Conservation (phyloP, 2,797 vertebrate genomes). For the Crenuchus spilurus region DNA sequence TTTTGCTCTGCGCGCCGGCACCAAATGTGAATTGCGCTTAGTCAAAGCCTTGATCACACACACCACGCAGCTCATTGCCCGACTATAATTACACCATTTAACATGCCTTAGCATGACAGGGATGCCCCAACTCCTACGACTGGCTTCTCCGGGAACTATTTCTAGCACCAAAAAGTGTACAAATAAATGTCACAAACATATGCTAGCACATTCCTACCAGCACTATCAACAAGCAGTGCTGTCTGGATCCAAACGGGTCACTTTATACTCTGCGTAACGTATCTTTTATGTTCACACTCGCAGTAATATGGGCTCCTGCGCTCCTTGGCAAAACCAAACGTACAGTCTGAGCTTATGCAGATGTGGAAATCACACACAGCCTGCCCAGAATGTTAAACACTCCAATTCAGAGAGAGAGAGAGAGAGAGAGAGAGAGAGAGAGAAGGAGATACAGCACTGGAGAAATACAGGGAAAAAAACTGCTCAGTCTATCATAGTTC, state of each 20-base stretch:
- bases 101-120: constrained; percentile 54
- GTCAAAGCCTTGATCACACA: constrained; percentile 66
- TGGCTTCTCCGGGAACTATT: constrained; percentile 4
- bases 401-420: constrained; percentile 15
- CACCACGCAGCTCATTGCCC: constrained; percentile 52
- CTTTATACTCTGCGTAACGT: too few species aligned
- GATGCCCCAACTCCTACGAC: not conserved
- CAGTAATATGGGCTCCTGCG: not conserved
- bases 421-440: constrained; percentile 15
- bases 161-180: not conserved
- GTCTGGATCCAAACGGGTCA: too few species aligned
- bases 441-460: too few species aligned
- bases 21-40: constrained; percentile 66
- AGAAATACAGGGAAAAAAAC: too few species aligned
- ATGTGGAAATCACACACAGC: constrained; percentile 50
- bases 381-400: constrained; percentile 53
- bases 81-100: constrained; percentile 66
- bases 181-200: constrained; percentile 13
- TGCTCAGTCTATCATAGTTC: constrained; percentile 56
- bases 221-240: not conserved
- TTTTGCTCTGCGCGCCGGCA: constrained; percentile 55
- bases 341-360: constrained; percentile 56
- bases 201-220: constrained; percentile 1
- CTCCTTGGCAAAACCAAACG: constrained; percentile 15
- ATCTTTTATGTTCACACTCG: too few species aligned